Evolutionary conservation across 2,113 vertebrate species (phyloP).

Genomic region (Halcyon senegalensis): DNA sequence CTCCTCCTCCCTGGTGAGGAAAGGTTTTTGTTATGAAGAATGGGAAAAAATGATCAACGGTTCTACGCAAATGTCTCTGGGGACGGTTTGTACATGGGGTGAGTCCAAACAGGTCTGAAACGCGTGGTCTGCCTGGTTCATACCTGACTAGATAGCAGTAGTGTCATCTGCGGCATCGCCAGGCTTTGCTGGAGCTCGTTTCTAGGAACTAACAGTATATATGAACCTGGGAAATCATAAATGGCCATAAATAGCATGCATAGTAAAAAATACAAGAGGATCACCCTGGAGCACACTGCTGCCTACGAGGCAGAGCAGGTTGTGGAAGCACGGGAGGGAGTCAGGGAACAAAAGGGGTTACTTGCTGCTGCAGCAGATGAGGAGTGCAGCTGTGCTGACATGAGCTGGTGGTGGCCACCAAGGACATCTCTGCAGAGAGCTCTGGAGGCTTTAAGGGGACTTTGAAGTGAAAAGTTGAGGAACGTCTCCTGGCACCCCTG

Average conservation of each 20-base stretch:
- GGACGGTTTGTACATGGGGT: background rate
- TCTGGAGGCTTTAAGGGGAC: background rate
- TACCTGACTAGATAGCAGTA: background rate
- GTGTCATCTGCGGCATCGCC: rapidly evolving
- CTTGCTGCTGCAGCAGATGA: background rate
- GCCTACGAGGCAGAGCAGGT: background rate
- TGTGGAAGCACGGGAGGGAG: background rate
- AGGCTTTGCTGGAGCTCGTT: background rate
- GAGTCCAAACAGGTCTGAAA: background rate
- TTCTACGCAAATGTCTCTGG: background rate
- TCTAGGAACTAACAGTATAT: background rate
- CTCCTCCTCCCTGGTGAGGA: background rate
- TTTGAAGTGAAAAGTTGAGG: rapidly evolving
- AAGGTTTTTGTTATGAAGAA: background rate
- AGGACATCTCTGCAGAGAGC: background rate
- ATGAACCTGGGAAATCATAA: background rate
- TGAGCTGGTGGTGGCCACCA: background rate
- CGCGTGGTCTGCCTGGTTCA: rapidly evolving
- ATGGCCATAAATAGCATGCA: background rate
- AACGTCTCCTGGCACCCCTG: background rate
- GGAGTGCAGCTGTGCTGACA: background rate
- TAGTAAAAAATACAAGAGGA: background rate
- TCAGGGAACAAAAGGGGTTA: background rate
- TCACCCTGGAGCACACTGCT: background rate
- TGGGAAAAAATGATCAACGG: rapidly evolving